Evolutionary conservation across 2,113 vertebrate species (phyloP).

Genomic region (Loxodonta africana): DNA sequence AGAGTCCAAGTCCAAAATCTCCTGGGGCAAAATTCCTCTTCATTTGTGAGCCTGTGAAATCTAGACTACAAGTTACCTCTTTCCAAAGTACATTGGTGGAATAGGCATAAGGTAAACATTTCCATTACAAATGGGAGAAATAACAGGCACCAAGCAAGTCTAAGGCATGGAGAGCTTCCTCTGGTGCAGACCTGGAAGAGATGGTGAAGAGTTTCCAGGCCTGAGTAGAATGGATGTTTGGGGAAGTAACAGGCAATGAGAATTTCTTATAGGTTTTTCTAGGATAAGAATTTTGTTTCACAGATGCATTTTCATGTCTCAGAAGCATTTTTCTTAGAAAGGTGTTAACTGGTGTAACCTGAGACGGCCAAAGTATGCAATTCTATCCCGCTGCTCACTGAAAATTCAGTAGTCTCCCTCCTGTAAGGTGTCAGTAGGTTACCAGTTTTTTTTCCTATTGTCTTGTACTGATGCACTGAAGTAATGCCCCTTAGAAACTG

Average conservation of each 20-base stretch:
- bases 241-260: not conserved
- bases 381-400: not conserved
- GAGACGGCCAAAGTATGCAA: not conserved
- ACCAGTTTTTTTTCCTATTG: not conserved
- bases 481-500: not conserved
- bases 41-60: no score
- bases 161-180: not conserved
- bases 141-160: no score
- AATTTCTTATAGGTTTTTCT: not conserved
- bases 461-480: not conserved
- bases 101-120: no score
- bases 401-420: not conserved
- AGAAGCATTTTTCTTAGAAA: slow-evolving; percentile 48
- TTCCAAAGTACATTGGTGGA: no score
- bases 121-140: no score
- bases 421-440: not conserved
- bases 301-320: not conserved
- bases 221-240: not conserved
- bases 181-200: not conserved
- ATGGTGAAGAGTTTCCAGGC: not conserved
- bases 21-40: no score
- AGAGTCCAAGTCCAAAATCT: no score
- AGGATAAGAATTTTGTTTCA: not conserved
- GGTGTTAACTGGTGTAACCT: not conserved
- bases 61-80: no score